Conservation (phyloP, 2,113 vertebrate species). For the Recurvirostra avosetta region DNA sequence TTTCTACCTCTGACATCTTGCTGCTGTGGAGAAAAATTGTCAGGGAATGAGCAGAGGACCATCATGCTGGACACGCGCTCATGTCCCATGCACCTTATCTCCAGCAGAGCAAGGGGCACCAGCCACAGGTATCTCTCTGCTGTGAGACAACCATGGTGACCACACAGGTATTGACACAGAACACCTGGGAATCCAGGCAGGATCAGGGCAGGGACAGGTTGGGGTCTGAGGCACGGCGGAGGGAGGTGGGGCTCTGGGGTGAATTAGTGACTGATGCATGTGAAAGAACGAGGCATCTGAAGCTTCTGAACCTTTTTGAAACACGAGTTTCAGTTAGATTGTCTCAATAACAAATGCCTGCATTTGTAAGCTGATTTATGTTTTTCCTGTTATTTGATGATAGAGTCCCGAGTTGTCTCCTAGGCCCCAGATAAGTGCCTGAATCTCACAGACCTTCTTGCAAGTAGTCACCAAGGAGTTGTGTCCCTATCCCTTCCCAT, state of each 20-base stretch:
- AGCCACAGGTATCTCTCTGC: neutral
- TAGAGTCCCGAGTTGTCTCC: neutral
- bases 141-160: neutral
- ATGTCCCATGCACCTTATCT: accelerated
- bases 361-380: neutral
- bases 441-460: neutral
- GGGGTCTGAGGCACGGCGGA: neutral
- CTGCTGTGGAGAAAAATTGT: neutral
- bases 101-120: neutral
- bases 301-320: neutral
- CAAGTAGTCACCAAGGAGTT: neutral
- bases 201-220: neutral
- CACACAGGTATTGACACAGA: neutral
- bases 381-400: neutral
- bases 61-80: neutral
- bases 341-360: neutral
- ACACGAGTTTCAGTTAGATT: neutral
- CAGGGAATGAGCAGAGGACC: neutral
- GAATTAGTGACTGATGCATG: neutral
- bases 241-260: neutral
- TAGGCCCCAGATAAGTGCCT: neutral
- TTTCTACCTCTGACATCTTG: conserved; percentile 69
- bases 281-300: neutral
- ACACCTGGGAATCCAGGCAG: neutral
- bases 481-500: neutral